Evolutionary conservation across 2,888 invertebrate species (phyloP).

Genomic region (Rhorus exstirpatorius): DNA sequence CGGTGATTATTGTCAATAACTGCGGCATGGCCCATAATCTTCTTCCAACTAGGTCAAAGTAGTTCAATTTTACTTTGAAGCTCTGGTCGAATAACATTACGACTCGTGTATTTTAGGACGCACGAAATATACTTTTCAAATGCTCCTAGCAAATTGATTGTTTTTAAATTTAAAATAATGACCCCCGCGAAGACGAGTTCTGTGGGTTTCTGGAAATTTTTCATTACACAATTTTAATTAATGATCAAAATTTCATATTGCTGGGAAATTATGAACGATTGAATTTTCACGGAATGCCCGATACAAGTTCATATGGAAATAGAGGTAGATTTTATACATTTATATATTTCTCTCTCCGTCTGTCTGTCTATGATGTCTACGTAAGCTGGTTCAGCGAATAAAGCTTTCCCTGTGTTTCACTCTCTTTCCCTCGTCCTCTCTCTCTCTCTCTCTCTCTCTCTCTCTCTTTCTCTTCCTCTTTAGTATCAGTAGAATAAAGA

Average conservation of each 20-base stretch:
- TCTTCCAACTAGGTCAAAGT: conserved; percentile 10
- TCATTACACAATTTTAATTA: not conserved
- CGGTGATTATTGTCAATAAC: not conserved
- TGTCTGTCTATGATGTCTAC: conserved; percentile 32
- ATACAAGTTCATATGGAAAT: not conserved
- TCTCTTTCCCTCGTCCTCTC: not conserved
- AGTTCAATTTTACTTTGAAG: no score
- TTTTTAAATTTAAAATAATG: no score
- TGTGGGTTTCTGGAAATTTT: no score
- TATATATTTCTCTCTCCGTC: not conserved
- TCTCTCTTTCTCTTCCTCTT: conserved; percentile 7
- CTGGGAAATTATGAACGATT: not conserved
- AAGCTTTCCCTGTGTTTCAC: conserved; percentile 56
- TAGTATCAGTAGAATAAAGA: conserved; percentile 18
- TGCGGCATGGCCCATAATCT: not conserved
- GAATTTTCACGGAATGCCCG: not conserved
- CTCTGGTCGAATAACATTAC: no score
- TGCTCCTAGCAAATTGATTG: no score
- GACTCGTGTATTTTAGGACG: not conserved
- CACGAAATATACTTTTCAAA: no score
- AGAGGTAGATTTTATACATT: not conserved
- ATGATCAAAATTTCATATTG: not conserved
- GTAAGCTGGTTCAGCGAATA: conserved; percentile 74
- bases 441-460: conserved; percentile 4
- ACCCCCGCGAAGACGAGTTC: no score